These are phyloP conservation scores for Rallus limicola DNA, from an alignment of 2,113 vertebrate species.

Conservation along the genomic window DNA sequence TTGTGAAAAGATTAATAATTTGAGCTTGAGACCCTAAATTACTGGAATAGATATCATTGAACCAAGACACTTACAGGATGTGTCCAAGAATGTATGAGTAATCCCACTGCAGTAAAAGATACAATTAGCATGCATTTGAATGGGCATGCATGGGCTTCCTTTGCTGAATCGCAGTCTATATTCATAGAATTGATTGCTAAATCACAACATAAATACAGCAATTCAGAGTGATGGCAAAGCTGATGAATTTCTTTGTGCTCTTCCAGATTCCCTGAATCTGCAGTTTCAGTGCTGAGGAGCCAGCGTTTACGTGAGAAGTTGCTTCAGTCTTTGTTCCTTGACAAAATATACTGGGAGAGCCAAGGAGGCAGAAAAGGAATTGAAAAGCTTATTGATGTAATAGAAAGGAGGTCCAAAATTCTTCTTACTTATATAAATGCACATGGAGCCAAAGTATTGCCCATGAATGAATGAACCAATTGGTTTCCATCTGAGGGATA, in stretches of 20 bases:
- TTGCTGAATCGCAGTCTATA: neutral
- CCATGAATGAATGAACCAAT: slow-evolving; percentile 83
- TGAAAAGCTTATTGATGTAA: slow-evolving; percentile 93
- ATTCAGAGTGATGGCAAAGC: neutral
- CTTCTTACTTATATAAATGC: slow-evolving; percentile 93
- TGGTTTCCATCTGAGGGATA: neutral
- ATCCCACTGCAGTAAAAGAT: neutral
- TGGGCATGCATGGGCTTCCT: neutral
- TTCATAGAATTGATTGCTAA: slow-evolving; percentile 3
- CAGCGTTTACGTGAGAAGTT: slow-evolving; percentile 89
- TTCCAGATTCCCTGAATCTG: slow-evolving; percentile 88
- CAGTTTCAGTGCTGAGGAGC: slow-evolving; percentile 87
- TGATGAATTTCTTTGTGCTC: slow-evolving; percentile 35
- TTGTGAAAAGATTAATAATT: neutral
- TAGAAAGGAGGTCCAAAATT: slow-evolving; percentile 88
- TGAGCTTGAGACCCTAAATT: neutral
- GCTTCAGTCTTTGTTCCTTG: slow-evolving; percentile 95
- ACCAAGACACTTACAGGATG: neutral
- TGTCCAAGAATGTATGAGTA: neutral
- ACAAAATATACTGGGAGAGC: slow-evolving; percentile 93
- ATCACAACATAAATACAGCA: slow-evolving; percentile 1
- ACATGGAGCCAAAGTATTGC: slow-evolving; percentile 84
- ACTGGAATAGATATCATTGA: neutral
- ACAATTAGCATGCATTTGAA: neutral
- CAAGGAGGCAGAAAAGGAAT: slow-evolving; percentile 93